phyloP scores from a whole-genome alignment of 92 coral and sea anemone species.

The Siderastrea radians region DNA sequence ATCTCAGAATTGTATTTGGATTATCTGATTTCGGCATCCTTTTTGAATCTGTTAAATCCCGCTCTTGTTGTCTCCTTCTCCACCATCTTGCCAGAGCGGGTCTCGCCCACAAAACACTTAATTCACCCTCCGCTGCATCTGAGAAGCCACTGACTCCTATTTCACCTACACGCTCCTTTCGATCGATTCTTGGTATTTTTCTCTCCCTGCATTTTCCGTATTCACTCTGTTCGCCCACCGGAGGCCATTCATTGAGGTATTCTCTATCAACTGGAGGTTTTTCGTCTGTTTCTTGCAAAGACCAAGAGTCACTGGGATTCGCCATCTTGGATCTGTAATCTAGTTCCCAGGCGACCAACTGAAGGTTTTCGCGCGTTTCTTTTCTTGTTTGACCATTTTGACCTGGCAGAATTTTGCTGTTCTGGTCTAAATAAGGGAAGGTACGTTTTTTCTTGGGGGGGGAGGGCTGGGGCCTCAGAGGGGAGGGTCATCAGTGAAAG shows the following conservation, averaged over 20 bases:
- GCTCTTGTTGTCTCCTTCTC: constrained; percentile 30
- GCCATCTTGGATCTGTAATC: constrained; percentile 15
- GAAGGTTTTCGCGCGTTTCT: no score
- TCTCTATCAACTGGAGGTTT: constrained; percentile 4
- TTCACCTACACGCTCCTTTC: background rate
- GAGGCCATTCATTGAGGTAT: constrained; percentile 51
- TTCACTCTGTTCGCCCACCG: background rate
- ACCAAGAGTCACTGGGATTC: background rate
- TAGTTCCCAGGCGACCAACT: background rate
- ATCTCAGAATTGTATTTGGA: constrained; percentile 65
- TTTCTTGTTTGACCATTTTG: no score
- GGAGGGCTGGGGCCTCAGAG: no score
- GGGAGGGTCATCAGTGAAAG: no score
- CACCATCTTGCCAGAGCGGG: constrained; percentile 72
- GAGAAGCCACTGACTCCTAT: background rate
- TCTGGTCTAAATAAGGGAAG: no score
- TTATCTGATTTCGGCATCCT: constrained; percentile 52
- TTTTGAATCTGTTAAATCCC: background rate
- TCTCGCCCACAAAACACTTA: constrained; percentile 33
- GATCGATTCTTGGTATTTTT: constrained; percentile 26
- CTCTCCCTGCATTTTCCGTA: background rate
- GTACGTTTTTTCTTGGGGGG: no score
- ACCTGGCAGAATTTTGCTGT: no score
- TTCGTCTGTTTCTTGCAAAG: background rate
- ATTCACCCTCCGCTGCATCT: background rate